Percentiles rank a stretch among this genome's conserved stretches.
Conservation (phyloP, 2,797 vertebrate species). For the Pitangus sulphuratus region DNA sequence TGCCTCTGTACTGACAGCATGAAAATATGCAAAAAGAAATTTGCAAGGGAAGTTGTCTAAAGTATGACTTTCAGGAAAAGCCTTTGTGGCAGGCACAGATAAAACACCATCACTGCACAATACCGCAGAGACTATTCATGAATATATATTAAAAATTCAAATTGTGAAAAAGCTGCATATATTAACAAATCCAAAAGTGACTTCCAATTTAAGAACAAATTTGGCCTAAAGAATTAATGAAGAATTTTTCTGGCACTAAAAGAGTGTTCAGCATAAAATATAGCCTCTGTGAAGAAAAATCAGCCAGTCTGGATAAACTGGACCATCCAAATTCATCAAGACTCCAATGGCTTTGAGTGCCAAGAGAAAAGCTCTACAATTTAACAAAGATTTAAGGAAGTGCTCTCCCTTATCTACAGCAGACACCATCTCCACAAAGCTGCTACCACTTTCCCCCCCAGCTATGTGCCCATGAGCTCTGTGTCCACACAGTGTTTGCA, state of each 20-base stretch:
- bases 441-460: neutral
- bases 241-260: neutral
- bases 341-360: neutral
- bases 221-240: neutral
- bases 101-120: constrained; percentile 9
- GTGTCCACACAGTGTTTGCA: neutral
- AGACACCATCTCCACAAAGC: neutral
- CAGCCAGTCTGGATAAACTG: neutral
- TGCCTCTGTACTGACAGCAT: neutral
- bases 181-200: constrained; percentile 23
- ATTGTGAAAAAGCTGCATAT: neutral
- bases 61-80: neutral
- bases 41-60: neutral
- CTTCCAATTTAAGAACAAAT: constrained; percentile 16
- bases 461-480: neutral
- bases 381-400: neutral
- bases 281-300: neutral
- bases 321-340: neutral
- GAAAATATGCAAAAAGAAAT: neutral
- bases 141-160: constrained; percentile 56
- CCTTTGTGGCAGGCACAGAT: constrained; percentile 45
- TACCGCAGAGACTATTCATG: neutral
- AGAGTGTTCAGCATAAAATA: neutral
- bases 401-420: neutral
- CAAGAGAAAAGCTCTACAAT: neutral